These are phyloP conservation scores for Drosophila busckii DNA, from an alignment of 1,140 invertebrate genomes.

Conservation along the genomic window DNA sequence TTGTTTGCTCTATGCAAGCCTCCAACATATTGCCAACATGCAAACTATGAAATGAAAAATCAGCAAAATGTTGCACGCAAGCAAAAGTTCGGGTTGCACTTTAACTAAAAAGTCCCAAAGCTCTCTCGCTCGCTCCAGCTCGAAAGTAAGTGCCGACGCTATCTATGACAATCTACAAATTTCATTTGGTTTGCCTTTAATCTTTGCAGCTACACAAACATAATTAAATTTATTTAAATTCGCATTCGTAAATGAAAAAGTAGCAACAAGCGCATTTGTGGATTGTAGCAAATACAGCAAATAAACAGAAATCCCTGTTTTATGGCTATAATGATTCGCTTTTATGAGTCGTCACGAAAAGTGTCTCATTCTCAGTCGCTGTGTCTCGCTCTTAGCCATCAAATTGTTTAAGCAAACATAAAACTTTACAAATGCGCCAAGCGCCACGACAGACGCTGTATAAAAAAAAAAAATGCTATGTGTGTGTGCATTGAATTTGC, in stretches of 20 bases:
- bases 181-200: constrained; percentile 71
- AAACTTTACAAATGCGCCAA: constrained; percentile 67
- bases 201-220: constrained; percentile 62
- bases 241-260: constrained; percentile 27
- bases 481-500: constrained; percentile 39
- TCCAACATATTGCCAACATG: constrained; percentile 5
- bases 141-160: constrained; percentile 6
- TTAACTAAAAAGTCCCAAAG: constrained; percentile 14
- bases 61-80: constrained; percentile 62
- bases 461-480: constrained; percentile 10
- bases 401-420: constrained; percentile 75
- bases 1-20: constrained; percentile 61
- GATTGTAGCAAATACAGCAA: constrained; percentile 50
- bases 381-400: constrained; percentile 36
- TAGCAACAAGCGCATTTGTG: constrained; percentile 46
- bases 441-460: constrained; percentile 4
- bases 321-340: constrained; percentile 74
- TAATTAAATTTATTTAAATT: constrained; percentile 77
- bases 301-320: constrained; percentile 71
- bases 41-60: constrained; percentile 62
- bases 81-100: constrained; percentile 50
- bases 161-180: constrained; percentile 65
- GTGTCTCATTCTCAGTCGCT: constrained; percentile 34
- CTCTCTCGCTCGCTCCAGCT: constrained; percentile 4
- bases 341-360: constrained; percentile 71